These are phyloP conservation scores for Ornithoptera priamus DNA, from an alignment of 2,888 invertebrate species.

Conservation along the genomic window DNA sequence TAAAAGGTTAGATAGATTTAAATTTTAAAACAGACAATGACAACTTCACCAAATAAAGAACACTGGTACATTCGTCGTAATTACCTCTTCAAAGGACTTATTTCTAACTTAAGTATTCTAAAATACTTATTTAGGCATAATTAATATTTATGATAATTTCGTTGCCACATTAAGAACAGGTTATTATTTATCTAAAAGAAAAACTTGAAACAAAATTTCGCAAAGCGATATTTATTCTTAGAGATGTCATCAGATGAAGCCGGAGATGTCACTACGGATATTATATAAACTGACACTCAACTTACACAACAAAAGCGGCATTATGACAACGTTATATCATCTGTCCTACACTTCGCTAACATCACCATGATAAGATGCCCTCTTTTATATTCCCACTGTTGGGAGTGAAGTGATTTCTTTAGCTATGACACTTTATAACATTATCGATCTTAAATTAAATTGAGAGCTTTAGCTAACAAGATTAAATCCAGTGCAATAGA, in stretches of 20 bases:
- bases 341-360: background rate
- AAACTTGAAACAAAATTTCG: constrained; percentile 6
- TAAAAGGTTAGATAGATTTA: constrained; percentile 15
- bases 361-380: background rate
- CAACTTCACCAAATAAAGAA: constrained; percentile 12
- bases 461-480: too few species aligned
- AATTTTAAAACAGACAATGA: constrained; percentile 12
- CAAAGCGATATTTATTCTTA: constrained; percentile 36
- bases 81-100: background rate
- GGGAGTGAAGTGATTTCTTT: too few species aligned
- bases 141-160: background rate
- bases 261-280: constrained; percentile 47
- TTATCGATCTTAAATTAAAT: too few species aligned
- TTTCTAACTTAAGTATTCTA: background rate
- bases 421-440: too few species aligned
- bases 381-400: too few species aligned
- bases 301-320: constrained; percentile 29
- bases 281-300: constrained; percentile 44
- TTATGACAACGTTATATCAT: constrained; percentile 30
- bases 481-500: too few species aligned
- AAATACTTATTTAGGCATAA: background rate
- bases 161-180: background rate
- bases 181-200: constrained; percentile 3
- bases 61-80: background rate
- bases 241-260: constrained; percentile 41